A percentile compares a stretch with the other conserved stretches of the same genome.
Evolutionary conservation across 2,888 invertebrate species (phyloP).

Genomic region (Lobophora halterata): DNA sequence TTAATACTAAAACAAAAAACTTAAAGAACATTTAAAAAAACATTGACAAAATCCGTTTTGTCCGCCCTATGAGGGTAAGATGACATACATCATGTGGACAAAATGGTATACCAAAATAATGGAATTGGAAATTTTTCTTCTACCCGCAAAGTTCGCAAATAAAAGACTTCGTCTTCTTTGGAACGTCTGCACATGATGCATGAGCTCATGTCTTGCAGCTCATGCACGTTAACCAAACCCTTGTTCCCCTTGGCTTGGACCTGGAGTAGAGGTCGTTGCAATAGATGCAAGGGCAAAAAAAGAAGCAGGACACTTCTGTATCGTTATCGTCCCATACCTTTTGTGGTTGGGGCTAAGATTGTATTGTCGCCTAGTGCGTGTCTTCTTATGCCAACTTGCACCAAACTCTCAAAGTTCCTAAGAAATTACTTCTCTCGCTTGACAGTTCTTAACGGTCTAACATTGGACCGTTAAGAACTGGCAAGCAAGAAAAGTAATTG

Average conservation of each 20-base stretch:
- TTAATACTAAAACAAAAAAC: too few relatives aligned
- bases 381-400: too few relatives aligned
- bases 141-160: slow-evolving; percentile 6
- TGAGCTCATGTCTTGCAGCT: slow-evolving; percentile 6
- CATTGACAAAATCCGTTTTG: slow-evolving; percentile 6
- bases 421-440: too few relatives aligned
- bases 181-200: slow-evolving; percentile 12
- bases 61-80: slow-evolving; percentile 6
- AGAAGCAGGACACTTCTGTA: too few relatives aligned
- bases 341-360: too few relatives aligned
- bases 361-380: too few relatives aligned
- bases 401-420: too few relatives aligned
- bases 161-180: slow-evolving; percentile 5
- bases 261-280: slow-evolving; percentile 32
- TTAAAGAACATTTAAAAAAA: too few relatives aligned
- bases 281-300: slow-evolving; percentile 32
- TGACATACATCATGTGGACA: slow-evolving; percentile 9
- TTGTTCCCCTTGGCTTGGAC: slow-evolving; percentile 30
- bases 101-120: slow-evolving; percentile 8
- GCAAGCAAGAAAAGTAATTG: too few relatives aligned
- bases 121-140: background rate
- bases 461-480: too few relatives aligned
- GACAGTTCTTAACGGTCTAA: too few relatives aligned
- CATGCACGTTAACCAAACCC: slow-evolving; percentile 27
- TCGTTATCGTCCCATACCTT: too few relatives aligned